Base-by-base conservation (phyloP, 2,888 invertebrate species). In the Phyto melanocephala region DNA sequence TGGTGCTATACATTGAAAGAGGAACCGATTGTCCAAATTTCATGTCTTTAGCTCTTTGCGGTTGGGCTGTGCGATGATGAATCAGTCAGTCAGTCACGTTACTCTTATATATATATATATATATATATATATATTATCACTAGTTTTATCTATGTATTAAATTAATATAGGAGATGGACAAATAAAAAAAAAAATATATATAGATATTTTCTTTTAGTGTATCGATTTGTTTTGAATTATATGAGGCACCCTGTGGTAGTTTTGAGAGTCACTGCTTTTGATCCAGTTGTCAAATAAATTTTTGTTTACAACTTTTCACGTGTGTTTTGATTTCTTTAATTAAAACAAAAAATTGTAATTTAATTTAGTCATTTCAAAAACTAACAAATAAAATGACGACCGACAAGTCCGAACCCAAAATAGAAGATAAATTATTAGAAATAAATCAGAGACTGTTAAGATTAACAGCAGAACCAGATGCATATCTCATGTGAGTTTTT, bases 401-500 rank as follows among this genome's bases (percentile, higher is more conserved):
- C 8, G 28, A 47, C 7, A 77, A 81, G 28, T 22, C 33, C 80
- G 47, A 60, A 37, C 58, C 33, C 0, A 62, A 78, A 54, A 56
- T 50, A 20, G 75, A 74, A 17, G 67, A 71, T 63, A 22, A 85
- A 79, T 86, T 86, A 1, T 71, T 81, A 35, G 83, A 86, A 24
- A 84, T 89, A 20, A 35, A 56, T 0, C 85, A 86, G 3, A 86
- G 76, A 15, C 85, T 90, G 1, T 84, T 86, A 8, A 75, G 82
- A 17, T 76, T 90, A 17, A 86, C 87, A 0, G 83, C 84, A 7
- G 85, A 87, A n/a, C 85, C 89, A 1, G 88, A 89, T 20, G 82
- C 85, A 45, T 90, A 88, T 80, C 83, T 90, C 47, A 86, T 83
- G 90, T 89, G 86, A 86, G 87, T 87, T 86, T 77, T 15, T 11